A percentile compares a stretch with the other conserved stretches of the same genome.
Evolutionary conservation across 1,140 invertebrate genomes (phyloP).

Genomic region (Diplogasteroides magnus): DNA sequence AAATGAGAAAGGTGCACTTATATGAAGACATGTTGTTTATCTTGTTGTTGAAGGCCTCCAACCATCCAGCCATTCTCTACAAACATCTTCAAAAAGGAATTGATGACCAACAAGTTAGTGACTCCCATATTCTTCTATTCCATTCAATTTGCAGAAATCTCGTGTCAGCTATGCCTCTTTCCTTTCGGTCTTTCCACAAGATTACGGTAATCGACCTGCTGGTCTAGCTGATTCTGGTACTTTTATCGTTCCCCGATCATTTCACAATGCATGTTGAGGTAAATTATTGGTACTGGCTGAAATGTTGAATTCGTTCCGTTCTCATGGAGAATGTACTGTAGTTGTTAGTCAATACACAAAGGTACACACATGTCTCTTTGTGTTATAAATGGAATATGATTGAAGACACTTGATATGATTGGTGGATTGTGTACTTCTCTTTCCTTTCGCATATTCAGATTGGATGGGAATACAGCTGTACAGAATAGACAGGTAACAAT

Average conservation of each 20-base stretch:
- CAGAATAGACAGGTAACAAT: not conserved
- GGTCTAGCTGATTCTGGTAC: constrained; percentile 10
- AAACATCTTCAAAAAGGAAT: constrained; percentile 12
- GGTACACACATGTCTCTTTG: no score
- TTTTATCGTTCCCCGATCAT: not conserved
- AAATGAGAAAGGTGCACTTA: constrained; percentile 15
- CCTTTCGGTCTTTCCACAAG: constrained; percentile 8
- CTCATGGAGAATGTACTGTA: constrained; percentile 16
- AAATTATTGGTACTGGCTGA: constrained; percentile 15
- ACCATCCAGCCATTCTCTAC: constrained; percentile 20
- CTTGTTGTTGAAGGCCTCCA: not conserved
- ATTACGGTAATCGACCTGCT: constrained; percentile 3
- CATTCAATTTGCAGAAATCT: not conserved
- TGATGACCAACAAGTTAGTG: not conserved
- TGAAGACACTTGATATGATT: constrained; percentile 26
- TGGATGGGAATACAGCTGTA: constrained; percentile 17
- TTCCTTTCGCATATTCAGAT: constrained; percentile 5
- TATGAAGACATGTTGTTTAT: not conserved
- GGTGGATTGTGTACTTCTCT: constrained; percentile 1
- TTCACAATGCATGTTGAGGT: constrained; percentile 4
- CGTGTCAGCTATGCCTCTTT: not conserved
- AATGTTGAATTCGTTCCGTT: constrained; percentile 21
- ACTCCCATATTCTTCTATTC: no score
- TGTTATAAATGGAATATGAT: not conserved
- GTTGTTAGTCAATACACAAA: no score